Evolutionary conservation across 2,113 vertebrate species (phyloP).

Genomic region (Ameiurus melas): DNA sequence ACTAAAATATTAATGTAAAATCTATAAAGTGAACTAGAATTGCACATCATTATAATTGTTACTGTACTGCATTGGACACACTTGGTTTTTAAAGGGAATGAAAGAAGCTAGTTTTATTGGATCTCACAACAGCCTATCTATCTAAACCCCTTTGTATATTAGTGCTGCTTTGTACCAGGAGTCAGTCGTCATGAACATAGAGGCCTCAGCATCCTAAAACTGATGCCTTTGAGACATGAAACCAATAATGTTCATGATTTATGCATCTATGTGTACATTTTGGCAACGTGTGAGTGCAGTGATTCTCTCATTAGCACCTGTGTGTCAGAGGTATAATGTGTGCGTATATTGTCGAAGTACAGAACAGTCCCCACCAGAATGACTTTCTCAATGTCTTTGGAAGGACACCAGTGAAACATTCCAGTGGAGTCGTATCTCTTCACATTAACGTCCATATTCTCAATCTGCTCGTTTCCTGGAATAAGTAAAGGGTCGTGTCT

Average conservation of each 20-base stretch:
- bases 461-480: constrained; percentile 94
- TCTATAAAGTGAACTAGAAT: background rate
- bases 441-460: constrained; percentile 97
- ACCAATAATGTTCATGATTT: background rate
- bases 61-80: background rate
- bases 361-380: constrained; percentile 85
- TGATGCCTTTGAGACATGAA: background rate
- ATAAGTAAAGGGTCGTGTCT: constrained; percentile 96
- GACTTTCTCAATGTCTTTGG: constrained; percentile 98
- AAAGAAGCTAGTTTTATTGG: background rate
- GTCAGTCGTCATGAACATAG: background rate
- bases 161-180: background rate
- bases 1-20: background rate
- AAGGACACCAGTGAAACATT: constrained; percentile 99
- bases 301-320: background rate
- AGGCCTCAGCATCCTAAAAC: background rate
- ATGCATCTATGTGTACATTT: too few relatives aligned
- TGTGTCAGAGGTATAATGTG: background rate
- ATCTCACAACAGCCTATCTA: background rate
- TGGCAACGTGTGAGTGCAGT: background rate
- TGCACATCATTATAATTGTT: background rate
- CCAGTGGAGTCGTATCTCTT: constrained; percentile 98
- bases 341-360: background rate
- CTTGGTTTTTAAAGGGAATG: background rate
- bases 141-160: background rate